Percentiles rank a stretch among this genome's conserved stretches.
Conservation (phyloP, 2,797 vertebrate genomes). For the Mallotus villosus region DNA sequence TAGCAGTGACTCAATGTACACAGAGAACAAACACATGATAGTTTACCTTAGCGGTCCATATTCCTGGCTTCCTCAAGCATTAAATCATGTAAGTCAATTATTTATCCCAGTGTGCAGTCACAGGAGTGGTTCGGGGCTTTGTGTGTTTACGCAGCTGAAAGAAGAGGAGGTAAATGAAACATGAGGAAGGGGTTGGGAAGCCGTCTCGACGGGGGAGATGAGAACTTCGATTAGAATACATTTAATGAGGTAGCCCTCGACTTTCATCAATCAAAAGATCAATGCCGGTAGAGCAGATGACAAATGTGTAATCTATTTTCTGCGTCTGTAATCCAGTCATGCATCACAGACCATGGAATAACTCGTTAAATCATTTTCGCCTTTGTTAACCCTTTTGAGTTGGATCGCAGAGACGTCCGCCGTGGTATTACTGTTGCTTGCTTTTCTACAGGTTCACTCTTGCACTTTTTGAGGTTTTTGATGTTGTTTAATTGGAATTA, state of each 20-base stretch:
- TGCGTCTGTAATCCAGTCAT: constrained; percentile 8
- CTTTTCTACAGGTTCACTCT: too few relatives aligned
- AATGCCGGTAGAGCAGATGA: constrained; percentile 5
- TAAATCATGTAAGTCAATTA: constrained; percentile 26
- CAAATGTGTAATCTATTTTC: constrained; percentile 17
- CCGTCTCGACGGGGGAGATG: background rate
- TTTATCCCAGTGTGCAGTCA: constrained; percentile 16
- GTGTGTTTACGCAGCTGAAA: constrained; percentile 24
- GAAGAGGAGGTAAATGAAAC: constrained; percentile 15
- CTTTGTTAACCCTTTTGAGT: constrained; percentile 8
- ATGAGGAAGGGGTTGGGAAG: background rate
- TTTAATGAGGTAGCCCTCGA: background rate
- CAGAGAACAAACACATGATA: constrained; percentile 9
- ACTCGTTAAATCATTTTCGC: background rate
- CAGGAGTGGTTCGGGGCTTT: constrained; percentile 8
- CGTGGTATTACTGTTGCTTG: too few relatives aligned
- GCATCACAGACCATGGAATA: constrained; percentile 7
- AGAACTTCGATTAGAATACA: constrained; percentile 10
- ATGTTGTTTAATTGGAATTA: too few relatives aligned
- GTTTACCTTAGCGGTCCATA: constrained; percentile 15
- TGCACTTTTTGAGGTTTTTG: too few relatives aligned
- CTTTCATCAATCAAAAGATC: constrained; percentile 8
- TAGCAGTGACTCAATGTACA: constrained; percentile 18
- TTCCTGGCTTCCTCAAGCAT: constrained; percentile 15
- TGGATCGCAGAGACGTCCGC: background rate